Evolutionary conservation across 2,888 invertebrate genomes (phyloP).

Genomic region (Onchidella celtica): DNA sequence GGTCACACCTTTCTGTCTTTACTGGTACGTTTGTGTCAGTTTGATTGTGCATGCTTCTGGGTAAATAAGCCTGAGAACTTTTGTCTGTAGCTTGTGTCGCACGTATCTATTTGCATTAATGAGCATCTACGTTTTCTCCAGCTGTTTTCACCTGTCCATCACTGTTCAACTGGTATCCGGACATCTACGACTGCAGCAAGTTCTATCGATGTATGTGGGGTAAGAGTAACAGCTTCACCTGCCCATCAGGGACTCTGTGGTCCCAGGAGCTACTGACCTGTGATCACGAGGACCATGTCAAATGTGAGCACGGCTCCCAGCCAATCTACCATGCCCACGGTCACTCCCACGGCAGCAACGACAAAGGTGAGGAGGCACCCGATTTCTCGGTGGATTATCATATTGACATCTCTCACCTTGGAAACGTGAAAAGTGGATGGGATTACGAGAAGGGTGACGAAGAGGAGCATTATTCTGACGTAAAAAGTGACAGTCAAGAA

Average conservation of each 20-base stretch:
- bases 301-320: conserved; percentile 15
- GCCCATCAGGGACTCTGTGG: conserved; percentile 55
- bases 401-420: not conserved
- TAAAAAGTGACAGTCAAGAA: not conserved
- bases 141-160: conserved; percentile 51
- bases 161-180: conserved; percentile 56
- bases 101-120: too few species aligned
- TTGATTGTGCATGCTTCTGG: too few species aligned
- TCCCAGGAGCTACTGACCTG: conserved; percentile 54
- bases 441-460: not conserved
- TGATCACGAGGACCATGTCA: conserved; percentile 53
- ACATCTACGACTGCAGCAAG: conserved; percentile 55
- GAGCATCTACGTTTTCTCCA: not conserved
- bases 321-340: not conserved
- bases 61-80: too few species aligned
- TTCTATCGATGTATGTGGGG: conserved; percentile 60
- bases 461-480: not conserved
- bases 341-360: not conserved
- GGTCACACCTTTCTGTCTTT: too few species aligned
- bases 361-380: not conserved
- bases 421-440: not conserved
- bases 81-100: too few species aligned
- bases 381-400: conserved; percentile 16
- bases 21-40: too few species aligned
- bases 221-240: conserved; percentile 47